A percentile compares a stretch with the other conserved stretches of the same genome.
These are phyloP conservation scores for Psittacus erithacus DNA, from an alignment of 2,113 vertebrate species.

Conservation along the genomic window DNA sequence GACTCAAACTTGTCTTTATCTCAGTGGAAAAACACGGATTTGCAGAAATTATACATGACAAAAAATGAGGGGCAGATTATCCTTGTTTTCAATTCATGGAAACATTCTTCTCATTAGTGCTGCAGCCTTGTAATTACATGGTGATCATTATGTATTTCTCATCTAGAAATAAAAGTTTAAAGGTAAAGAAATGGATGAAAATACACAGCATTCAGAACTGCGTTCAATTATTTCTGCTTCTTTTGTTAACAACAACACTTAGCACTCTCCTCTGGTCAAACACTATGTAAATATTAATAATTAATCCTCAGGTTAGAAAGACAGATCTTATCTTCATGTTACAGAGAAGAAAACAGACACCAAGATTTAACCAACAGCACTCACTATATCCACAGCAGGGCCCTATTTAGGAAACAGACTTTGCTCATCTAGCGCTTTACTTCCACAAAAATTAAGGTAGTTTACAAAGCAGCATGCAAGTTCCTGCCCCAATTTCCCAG, in stretches of 20 bases:
- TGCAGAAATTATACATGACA: neutral
- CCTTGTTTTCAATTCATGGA: constrained; percentile 7
- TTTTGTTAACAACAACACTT: neutral
- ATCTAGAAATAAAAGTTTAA: constrained; percentile 30
- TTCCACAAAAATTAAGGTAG: neutral
- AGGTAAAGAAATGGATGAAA: constrained; percentile 5
- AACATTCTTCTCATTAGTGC: neutral
- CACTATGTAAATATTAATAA: constrained; percentile 28
- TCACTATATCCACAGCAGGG: neutral
- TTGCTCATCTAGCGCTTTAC: neutral
- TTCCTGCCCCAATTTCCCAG: neutral
- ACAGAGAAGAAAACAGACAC: neutral
- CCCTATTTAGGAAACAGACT: neutral
- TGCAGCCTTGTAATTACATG: neutral
- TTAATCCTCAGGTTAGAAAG: constrained; percentile 38
- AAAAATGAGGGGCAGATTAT: neutral
- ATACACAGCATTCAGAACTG: neutral
- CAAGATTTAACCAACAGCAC: neutral
- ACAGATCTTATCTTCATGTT: neutral
- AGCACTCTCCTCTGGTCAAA: neutral
- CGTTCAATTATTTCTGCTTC: neutral
- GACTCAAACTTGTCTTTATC: constrained; percentile 2
- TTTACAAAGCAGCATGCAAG: neutral
- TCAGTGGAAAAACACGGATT: neutral
- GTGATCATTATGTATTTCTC: neutral